phyloP scores from a whole-genome alignment of 2,113 vertebrate genomes.

The Ophiodon elongatus region DNA sequence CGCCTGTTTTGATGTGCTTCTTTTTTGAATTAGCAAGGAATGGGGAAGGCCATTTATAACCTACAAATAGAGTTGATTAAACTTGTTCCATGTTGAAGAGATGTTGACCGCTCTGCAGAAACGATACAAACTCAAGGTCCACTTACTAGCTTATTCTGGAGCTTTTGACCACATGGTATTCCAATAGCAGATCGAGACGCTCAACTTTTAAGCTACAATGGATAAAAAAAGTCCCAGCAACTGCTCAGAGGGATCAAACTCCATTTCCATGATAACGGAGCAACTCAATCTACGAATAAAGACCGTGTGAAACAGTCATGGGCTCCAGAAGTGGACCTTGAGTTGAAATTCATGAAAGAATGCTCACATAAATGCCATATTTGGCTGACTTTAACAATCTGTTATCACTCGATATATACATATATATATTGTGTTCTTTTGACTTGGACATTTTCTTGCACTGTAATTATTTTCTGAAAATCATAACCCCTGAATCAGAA shows the following conservation, averaged over 20 bases:
- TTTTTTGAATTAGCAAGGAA: constrained; percentile 15
- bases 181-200: not conserved
- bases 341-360: not conserved
- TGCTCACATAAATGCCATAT: not conserved
- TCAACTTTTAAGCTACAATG: not conserved
- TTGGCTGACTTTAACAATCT: not conserved
- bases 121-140: not conserved
- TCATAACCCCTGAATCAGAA: not conserved
- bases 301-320: not conserved
- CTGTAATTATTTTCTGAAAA: not conserved
- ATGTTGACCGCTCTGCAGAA: not conserved
- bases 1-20: constrained; percentile 42
- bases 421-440: no score
- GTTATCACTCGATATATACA: no score
- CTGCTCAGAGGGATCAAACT: not conserved
- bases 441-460: not conserved
- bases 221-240: not conserved
- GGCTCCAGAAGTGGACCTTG: not conserved
- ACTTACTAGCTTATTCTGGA: not conserved
- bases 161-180: not conserved
- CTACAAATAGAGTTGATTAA: not conserved
- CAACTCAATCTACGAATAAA: not conserved
- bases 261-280: not conserved
- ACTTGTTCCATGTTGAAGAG: not conserved
- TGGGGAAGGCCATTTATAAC: not conserved